A percentile compares a stretch with the other conserved stretches of the same genome.
Conservation (phyloP, 2,797 vertebrate species). For the Cyclopterus lumpus region DNA sequence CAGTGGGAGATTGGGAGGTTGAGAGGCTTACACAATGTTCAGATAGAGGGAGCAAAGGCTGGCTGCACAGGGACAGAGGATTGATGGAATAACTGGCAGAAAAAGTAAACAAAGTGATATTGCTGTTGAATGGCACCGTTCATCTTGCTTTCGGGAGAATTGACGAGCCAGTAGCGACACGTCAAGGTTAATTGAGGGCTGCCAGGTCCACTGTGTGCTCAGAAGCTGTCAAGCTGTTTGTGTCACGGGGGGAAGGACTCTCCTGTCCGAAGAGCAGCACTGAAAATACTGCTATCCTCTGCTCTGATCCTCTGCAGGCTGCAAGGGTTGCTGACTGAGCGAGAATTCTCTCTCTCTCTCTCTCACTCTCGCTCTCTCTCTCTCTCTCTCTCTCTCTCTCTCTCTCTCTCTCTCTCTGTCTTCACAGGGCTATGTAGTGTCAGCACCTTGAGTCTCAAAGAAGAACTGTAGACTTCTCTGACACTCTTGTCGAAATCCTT, state of each 20-base stretch:
- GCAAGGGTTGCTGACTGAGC: conserved; percentile 75
- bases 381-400: conserved; percentile 2
- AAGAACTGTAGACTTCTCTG: conserved; percentile 50
- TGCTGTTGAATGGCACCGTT: conserved; percentile 32
- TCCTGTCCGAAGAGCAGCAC: conserved; percentile 68
- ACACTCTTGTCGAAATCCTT: conserved; percentile 60
- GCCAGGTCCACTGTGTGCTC: conserved; percentile 44
- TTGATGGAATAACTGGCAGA: conserved; percentile 18
- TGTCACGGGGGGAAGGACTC: conserved; percentile 50
- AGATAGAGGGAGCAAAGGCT: conserved; percentile 22
- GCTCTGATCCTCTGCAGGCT: conserved; percentile 68
- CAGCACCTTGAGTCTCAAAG: conserved; percentile 68
- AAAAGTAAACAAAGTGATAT: conserved; percentile 31
- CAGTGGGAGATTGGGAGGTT: conserved; percentile 11
- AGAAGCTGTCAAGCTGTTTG: conserved; percentile 67
- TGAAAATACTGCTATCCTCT: conserved; percentile 73
- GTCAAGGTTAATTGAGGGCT: conserved; percentile 68
- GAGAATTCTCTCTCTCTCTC: conserved; percentile 53
- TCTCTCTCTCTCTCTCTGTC: background rate
- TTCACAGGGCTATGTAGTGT: conserved; percentile 54
- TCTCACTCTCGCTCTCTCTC: conserved; percentile 24
- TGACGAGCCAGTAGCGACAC: conserved; percentile 44
- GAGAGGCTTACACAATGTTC: background rate
- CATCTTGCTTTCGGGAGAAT: conserved; percentile 33
- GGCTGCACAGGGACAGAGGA: conserved; percentile 8